Conservation (phyloP, 2,888 invertebrate species). For the Catonia carolina region DNA sequence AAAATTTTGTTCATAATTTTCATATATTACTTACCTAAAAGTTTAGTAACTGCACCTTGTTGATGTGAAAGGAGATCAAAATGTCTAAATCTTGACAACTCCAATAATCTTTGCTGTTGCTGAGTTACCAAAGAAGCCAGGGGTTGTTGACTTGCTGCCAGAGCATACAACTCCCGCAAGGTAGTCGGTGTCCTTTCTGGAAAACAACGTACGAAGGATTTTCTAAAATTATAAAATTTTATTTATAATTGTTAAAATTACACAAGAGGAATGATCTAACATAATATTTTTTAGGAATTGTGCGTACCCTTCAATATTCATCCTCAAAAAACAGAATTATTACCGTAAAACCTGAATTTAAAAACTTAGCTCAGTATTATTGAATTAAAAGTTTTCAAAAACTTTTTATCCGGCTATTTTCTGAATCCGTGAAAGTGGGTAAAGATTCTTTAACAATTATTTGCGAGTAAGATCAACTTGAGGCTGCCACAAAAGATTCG, state of each 20-base stretch:
- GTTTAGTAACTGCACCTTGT: conserved; percentile 83
- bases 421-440: no score
- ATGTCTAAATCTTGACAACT: conserved; percentile 68
- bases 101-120: conserved; percentile 72
- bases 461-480: no score
- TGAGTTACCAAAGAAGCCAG: conserved; percentile 62
- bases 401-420: no score
- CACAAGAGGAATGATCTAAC: background rate
- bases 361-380: no score
- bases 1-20: no score
- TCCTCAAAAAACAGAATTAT: no score
- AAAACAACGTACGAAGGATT: conserved; percentile 12
- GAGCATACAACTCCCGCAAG: conserved; percentile 45
- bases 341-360: no score
- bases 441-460: no score
- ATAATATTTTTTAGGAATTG: no score
- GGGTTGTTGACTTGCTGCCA: conserved; percentile 53
- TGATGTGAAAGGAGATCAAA: conserved; percentile 80
- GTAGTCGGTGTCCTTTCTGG: conserved; percentile 31
- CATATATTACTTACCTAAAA: conserved; percentile 84
- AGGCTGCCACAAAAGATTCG: no score
- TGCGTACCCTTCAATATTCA: no score
- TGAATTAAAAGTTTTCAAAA: no score
- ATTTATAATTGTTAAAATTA: background rate
- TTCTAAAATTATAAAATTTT: background rate